Base-by-base conservation (phyloP, 2,888 invertebrate genomes). In the Epicampocera succincta region DNA sequence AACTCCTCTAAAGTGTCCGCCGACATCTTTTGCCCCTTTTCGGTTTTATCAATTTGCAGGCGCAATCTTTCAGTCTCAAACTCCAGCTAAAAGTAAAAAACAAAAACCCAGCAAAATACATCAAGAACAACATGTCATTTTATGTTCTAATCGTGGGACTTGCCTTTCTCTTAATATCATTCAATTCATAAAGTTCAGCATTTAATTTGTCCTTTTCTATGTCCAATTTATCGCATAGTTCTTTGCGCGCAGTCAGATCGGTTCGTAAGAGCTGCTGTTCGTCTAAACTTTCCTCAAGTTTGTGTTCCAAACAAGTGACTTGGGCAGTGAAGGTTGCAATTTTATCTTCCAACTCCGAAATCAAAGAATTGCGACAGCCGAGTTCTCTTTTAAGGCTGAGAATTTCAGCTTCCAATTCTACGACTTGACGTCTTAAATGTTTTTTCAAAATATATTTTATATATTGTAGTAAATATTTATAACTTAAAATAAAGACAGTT, bases 301-400 rank as follows among this genome's bases (percentile, higher is more conserved):
- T 94, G 3, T 92, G 91, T 90, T 96, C 94, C 84, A 95, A 90
- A 85, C 92, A 93, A 1, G 93, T 92, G 66, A 95, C 93, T 86
- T 92, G 92, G 83, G 91, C 91, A 11, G 93, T 90, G 61, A 94
- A 89, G 80, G 87, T 89, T 85, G 91, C 91, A 38, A 88, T 84
- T 87, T 94, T 93, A 79, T 91, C 91, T 85, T 94, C 94, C 84
- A 93, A 92, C 80, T 92, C 92, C 11, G 90, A 90, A 33, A 93
- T 92, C 33, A 92, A 87, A 42, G 91, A 89, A 65, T 93, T 93
- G 58, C 92, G 92, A 72, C 92, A 92, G 21, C 91, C 89, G 38
- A 96, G 86, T 88, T 94, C 93, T 77, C 93, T 92, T 90, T 96
- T 95, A 52, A 96, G 91, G 85, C 92, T 93, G 75, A 92, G 89